A percentile compares a stretch with the other conserved stretches of the same genome.
These are phyloP conservation scores for Terrapene triunguis DNA, from an alignment of 2,113 vertebrate species.

Conservation along the genomic window DNA sequence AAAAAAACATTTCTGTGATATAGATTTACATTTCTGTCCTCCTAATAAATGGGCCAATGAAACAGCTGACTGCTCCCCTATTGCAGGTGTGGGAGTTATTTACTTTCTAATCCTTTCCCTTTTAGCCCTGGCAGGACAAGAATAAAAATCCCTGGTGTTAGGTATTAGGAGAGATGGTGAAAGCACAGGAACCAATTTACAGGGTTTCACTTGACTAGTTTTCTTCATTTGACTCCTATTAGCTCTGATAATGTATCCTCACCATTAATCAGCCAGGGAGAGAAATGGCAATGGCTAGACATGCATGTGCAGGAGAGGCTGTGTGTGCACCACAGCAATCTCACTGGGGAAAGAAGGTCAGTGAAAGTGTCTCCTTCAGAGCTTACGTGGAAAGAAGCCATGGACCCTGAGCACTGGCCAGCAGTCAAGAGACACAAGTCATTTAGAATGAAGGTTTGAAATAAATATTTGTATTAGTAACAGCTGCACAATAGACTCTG, in stretches of 20 bases:
- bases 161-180: slow-evolving; percentile 78
- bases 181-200: slow-evolving; percentile 85
- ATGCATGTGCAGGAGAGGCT: not conserved
- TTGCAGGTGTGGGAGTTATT: slow-evolving; percentile 87
- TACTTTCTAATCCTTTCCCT: slow-evolving; percentile 88
- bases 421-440: not conserved
- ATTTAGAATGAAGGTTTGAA: not conserved
- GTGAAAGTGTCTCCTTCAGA: not conserved
- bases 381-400: not conserved
- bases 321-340: not conserved
- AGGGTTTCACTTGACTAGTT: slow-evolving; percentile 88
- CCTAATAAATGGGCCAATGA: slow-evolving; percentile 83
- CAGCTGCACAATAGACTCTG: not conserved
- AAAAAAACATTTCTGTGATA: slow-evolving; percentile 14
- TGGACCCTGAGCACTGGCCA: not conserved
- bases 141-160: slow-evolving; percentile 78
- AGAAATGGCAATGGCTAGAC: slow-evolving; percentile 70
- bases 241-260: slow-evolving; percentile 91
- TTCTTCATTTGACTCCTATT: slow-evolving; percentile 94
- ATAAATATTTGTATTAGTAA: not conserved
- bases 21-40: slow-evolving; percentile 78
- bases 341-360: slow-evolving; percentile 19
- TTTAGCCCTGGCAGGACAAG: slow-evolving; percentile 81
- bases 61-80: slow-evolving; percentile 87
- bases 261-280: slow-evolving; percentile 82